Percentiles rank a stretch among this genome's conserved stretches.
phyloP scores from a whole-genome alignment of 2,888 invertebrate species.

The Diachrysia chrysitis region DNA sequence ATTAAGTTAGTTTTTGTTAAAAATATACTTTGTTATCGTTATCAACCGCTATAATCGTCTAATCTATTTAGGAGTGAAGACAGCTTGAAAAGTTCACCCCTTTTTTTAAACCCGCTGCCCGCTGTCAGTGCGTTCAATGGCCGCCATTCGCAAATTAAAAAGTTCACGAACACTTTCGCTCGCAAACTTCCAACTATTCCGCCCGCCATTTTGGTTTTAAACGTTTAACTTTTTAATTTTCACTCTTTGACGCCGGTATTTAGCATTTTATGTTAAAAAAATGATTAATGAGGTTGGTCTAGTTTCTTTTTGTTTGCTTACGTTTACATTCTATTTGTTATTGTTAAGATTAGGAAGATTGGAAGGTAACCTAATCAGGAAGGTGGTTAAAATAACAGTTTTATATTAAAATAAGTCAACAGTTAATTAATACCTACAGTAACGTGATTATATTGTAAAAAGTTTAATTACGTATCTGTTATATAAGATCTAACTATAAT shows the following conservation, averaged over 20 bases:
- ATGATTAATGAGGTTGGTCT: conserved; percentile 5
- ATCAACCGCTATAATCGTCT: background rate
- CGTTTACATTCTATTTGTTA: no score
- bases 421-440: no score
- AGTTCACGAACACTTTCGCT: conserved; percentile 83
- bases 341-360: no score
- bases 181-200: conserved; percentile 80
- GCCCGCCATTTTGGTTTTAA: conserved; percentile 81
- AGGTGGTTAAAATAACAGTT: no score
- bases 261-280: conserved; percentile 23
- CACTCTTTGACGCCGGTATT: conserved; percentile 58
- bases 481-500: no score
- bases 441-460: no score
- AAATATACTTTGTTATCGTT: background rate
- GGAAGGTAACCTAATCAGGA: no score
- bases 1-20: no score
- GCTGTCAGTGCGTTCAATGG: conserved; percentile 58
- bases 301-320: background rate
- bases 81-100: background rate
- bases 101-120: conserved; percentile 37
- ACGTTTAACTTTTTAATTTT: conserved; percentile 81
- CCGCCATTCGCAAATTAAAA: conserved; percentile 81
- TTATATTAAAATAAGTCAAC: no score
- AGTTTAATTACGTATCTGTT: no score
- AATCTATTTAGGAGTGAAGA: background rate